Evolutionary conservation across 2,888 invertebrate species (phyloP).

Genomic region (Xanthostigma xanthostigma): DNA sequence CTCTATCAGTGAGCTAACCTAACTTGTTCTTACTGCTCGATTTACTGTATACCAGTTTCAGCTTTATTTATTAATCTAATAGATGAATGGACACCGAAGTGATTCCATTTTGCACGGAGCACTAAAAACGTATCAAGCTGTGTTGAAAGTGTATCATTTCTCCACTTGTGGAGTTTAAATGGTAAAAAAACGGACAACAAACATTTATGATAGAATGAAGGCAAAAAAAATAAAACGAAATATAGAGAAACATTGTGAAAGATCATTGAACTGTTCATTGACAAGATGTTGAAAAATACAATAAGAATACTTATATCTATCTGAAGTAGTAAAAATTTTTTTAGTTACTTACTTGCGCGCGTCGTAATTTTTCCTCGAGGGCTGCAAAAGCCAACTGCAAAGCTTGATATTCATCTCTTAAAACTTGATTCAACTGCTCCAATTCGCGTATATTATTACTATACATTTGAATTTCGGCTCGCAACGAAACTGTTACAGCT

Average conservation of each 20-base stretch:
- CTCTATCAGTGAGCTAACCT: too few species aligned
- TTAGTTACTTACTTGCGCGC: constrained; percentile 46
- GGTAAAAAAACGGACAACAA: too few species aligned
- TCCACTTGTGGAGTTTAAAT: too few species aligned
- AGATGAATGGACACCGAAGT: too few species aligned
- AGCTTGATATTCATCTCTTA: constrained; percentile 90
- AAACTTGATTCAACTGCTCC: constrained; percentile 70
- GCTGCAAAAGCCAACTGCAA: constrained; percentile 80
- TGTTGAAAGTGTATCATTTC: too few species aligned
- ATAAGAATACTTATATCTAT: not conserved
- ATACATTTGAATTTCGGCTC: constrained; percentile 59
- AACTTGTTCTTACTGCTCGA: too few species aligned
- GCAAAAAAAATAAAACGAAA: not conserved
- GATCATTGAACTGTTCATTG: not conserved
- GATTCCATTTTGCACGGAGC: too few species aligned
- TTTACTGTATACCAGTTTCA: too few species aligned
- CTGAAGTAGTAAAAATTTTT: not conserved
- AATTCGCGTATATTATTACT: constrained; percentile 57
- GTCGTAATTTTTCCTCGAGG: constrained; percentile 77
- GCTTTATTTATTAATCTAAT: too few species aligned
- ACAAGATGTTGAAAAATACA: not conserved
- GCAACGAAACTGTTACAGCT: constrained; percentile 46
- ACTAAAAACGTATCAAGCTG: too few species aligned
- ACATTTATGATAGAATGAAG: too few species aligned
- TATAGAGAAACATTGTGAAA: not conserved